Evolutionary conservation across 2,888 invertebrate genomes (phyloP).

Genomic region (Leucozona laternaria): DNA sequence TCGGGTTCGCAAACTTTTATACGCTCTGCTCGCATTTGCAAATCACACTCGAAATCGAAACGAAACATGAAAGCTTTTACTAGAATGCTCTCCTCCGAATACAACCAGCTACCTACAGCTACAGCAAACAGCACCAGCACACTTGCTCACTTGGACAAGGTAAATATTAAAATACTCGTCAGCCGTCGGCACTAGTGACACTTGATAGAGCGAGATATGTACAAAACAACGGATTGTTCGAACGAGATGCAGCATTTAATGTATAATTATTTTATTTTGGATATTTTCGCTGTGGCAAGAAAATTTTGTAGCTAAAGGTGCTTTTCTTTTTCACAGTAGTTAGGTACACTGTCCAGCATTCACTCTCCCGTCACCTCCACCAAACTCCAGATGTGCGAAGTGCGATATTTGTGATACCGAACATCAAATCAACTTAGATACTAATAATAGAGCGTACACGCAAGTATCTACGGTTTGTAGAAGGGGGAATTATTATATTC

Average conservation of each 20-base stretch:
- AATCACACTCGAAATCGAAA: slow-evolving; percentile 27
- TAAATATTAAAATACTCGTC: slow-evolving; percentile 75
- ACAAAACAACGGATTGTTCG: slow-evolving; percentile 51
- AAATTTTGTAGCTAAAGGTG: slow-evolving; percentile 57
- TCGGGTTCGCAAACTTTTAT: slow-evolving; percentile 54
- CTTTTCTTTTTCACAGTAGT: slow-evolving; percentile 17
- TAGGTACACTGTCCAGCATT: not conserved
- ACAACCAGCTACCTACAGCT: slow-evolving; percentile 29
- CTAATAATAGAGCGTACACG: slow-evolving; percentile 55
- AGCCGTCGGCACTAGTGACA: slow-evolving; percentile 70
- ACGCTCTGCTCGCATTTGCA: slow-evolving; percentile 46
- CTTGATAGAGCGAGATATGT: slow-evolving; percentile 65
- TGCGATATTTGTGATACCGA: slow-evolving; percentile 51
- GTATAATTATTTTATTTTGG: slow-evolving; percentile 67
- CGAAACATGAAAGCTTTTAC: slow-evolving; percentile 59
- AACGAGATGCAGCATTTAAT: slow-evolving; percentile 64
- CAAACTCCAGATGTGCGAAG: slow-evolving; percentile 66
- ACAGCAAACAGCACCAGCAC: slow-evolving; percentile 62
- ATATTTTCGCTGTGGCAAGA: slow-evolving; percentile 54
- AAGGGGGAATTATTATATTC: slow-evolving; percentile 42
- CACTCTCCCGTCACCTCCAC: slow-evolving; percentile 35
- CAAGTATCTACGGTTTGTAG: slow-evolving; percentile 2
- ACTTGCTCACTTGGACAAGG: slow-evolving; percentile 74
- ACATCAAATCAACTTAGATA: slow-evolving; percentile 46
- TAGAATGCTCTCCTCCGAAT: slow-evolving; percentile 55